phyloP scores from a whole-genome alignment of 2,888 invertebrate genomes.

The Salticus scenicus region DNA sequence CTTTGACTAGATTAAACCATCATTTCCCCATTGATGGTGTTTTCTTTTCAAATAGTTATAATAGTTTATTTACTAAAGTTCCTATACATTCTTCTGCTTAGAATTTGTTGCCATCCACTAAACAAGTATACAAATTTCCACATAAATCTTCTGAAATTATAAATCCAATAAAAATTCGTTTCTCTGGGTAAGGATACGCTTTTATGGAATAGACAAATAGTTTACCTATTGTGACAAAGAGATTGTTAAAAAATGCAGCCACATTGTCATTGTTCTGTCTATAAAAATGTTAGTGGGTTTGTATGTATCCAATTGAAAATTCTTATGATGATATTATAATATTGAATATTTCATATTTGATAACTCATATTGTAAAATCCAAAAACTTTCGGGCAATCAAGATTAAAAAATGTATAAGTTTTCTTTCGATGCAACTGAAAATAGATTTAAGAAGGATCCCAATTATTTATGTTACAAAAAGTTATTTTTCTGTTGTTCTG shows the following conservation, averaged over 20 bases:
- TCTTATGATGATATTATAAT: too few relatives aligned
- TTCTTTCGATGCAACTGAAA: too few relatives aligned
- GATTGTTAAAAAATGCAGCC: not conserved
- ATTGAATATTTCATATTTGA: too few relatives aligned
- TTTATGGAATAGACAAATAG: not conserved
- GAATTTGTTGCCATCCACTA: conserved; percentile 4
- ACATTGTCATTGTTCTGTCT: not conserved
- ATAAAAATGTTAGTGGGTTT: too few relatives aligned
- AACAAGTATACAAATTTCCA: not conserved
- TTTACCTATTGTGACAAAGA: not conserved
- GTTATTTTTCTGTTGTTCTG: too few relatives aligned
- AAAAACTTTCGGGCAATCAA: too few relatives aligned
- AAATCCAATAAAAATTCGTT: not conserved
- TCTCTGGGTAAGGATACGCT: not conserved
- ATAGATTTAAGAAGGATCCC: too few relatives aligned
- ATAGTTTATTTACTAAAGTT: not conserved
- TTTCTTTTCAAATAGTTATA: conserved; percentile 12
- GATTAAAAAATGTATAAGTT: too few relatives aligned
- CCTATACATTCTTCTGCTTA: conserved; percentile 5
- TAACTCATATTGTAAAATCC: too few relatives aligned
- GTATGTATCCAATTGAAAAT: too few relatives aligned
- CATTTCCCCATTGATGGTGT: conserved; percentile 26
- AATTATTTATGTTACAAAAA: too few relatives aligned
- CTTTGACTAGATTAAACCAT: conserved; percentile 61
- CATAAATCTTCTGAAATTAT: not conserved